Percentiles rank a stretch among this genome's conserved stretches.
These are phyloP conservation scores for Pemphigus obesinymphae DNA, from an alignment of 1,140 invertebrate species.

Conservation along the genomic window DNA sequence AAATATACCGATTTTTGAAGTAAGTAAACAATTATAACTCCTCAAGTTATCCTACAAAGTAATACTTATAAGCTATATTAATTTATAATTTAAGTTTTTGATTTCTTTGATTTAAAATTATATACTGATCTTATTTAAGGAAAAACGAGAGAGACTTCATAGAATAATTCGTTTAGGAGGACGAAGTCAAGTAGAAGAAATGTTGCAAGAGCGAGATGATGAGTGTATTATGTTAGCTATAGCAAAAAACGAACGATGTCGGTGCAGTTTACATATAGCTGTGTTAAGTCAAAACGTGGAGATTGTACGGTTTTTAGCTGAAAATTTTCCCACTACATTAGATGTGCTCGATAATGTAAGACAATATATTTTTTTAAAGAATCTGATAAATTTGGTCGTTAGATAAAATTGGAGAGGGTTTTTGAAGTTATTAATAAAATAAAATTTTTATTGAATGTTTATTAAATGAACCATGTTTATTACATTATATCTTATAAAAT, in stretches of 20 bases:
- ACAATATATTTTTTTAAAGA: conserved; percentile 36
- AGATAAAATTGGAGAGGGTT: too few species aligned
- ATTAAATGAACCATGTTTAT: too few species aligned
- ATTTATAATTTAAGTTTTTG: not conserved
- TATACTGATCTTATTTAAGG: conserved; percentile 52
- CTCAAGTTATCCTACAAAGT: too few species aligned
- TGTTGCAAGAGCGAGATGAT: conserved; percentile 57
- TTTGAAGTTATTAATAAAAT: too few species aligned
- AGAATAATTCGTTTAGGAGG: conserved; percentile 66
- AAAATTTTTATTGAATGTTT: too few species aligned
- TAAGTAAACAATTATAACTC: conserved; percentile 49
- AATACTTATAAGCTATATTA: too few species aligned
- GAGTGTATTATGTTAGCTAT: conserved; percentile 64
- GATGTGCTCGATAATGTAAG: conserved; percentile 79
- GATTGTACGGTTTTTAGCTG: conserved; percentile 68
- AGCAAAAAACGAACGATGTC: conserved; percentile 64
- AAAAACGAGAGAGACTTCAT: conserved; percentile 70
- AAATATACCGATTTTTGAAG: conserved; percentile 67
- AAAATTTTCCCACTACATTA: conserved; percentile 66
- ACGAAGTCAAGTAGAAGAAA: conserved; percentile 54
- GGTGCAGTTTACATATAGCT: conserved; percentile 74
- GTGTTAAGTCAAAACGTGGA: conserved; percentile 73
- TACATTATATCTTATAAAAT: too few species aligned
- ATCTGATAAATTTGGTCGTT: too few species aligned
- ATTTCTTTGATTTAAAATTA: not conserved